These are phyloP conservation scores for Odocoileus virginianus DNA, from an alignment of 2,113 vertebrate genomes.

Conservation along the genomic window DNA sequence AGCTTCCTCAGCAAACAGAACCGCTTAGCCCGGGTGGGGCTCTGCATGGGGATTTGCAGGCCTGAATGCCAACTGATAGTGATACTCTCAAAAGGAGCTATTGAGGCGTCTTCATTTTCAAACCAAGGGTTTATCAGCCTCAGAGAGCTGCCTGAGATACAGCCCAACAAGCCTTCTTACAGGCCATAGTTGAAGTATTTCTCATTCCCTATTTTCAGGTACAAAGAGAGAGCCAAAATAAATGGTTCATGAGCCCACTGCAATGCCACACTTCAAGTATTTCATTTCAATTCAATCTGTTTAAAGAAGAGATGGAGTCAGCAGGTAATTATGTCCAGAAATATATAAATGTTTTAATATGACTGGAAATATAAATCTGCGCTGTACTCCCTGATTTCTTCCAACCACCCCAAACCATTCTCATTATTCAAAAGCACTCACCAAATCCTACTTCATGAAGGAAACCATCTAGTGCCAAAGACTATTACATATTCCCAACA, in stretches of 20 bases:
- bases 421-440: constrained; percentile 35
- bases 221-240: constrained; percentile 9
- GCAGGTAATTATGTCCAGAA: constrained; percentile 19
- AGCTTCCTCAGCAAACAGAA: neutral
- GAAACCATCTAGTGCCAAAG: neutral
- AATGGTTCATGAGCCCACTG: neutral
- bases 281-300: constrained; percentile 22
- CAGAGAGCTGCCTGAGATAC: neutral
- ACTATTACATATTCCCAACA: constrained; percentile 37
- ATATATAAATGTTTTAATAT: constrained; percentile 41
- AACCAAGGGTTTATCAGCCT: neutral
- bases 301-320: constrained; percentile 44
- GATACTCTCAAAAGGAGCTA: neutral
- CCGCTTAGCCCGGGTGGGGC: neutral
- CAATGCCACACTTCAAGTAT: constrained; percentile 3
- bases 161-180: neutral
- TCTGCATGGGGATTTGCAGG: neutral
- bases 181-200: neutral
- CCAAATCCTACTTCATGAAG: constrained; percentile 19
- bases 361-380: constrained; percentile 20
- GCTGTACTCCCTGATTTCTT: neutral
- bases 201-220: constrained; percentile 6
- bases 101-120: neutral
- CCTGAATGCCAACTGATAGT: neutral
- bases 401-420: constrained; percentile 20